Percentiles rank a stretch among this genome's conserved stretches.
These are phyloP conservation scores for Heliconius ethilla DNA, from an alignment of 2,888 invertebrate species.

Conservation along the genomic window DNA sequence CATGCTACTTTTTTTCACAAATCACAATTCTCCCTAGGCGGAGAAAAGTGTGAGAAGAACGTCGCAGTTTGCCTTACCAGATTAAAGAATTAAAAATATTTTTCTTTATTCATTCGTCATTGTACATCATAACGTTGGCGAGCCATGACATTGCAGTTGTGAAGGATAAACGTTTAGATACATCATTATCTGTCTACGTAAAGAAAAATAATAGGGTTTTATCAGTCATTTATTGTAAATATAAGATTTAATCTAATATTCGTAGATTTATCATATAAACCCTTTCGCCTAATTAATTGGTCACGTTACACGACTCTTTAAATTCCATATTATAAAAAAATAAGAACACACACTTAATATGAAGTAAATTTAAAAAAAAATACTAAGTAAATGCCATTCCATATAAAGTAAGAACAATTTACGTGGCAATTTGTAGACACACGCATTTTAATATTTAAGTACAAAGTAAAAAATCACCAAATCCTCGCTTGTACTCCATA, in stretches of 20 bases:
- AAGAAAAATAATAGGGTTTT: conserved; percentile 35
- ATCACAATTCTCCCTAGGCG: too few species aligned
- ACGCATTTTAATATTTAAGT: neutral
- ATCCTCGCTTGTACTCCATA: neutral
- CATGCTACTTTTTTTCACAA: too few species aligned
- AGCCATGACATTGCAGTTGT: neutral
- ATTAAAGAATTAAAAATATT: too few species aligned
- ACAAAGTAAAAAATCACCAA: neutral
- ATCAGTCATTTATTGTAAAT: conserved; percentile 49
- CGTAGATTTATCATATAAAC: conserved; percentile 48
- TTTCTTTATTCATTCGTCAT: too few species aligned
- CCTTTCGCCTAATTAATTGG: conserved; percentile 67
- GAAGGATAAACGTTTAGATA: neutral
- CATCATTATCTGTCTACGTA: neutral
- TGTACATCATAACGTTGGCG: too few species aligned
- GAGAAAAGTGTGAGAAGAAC: too few species aligned
- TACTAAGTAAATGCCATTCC: neutral
- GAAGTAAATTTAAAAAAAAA: neutral
- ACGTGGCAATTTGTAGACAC: neutral
- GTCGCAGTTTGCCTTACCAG: too few species aligned
- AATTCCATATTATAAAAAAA: conserved; percentile 31
- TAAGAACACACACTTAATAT: neutral
- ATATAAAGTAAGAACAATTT: neutral
- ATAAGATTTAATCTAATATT: conserved; percentile 48
- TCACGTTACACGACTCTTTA: conserved; percentile 51